These are phyloP conservation scores for Noctua pronuba DNA, from an alignment of 2,888 invertebrate genomes.

Conservation along the genomic window DNA sequence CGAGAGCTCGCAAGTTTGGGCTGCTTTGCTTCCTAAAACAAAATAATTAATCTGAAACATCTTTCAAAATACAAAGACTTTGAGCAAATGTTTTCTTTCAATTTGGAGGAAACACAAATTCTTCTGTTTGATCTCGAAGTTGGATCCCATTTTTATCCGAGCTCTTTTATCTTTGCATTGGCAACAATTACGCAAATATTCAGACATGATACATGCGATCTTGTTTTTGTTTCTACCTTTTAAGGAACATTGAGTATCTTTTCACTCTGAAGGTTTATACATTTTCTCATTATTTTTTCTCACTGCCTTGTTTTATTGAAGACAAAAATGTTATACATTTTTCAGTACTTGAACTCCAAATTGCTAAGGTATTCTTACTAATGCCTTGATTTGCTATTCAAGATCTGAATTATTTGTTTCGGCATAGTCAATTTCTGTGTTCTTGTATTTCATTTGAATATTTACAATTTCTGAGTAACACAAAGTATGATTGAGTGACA, in stretches of 20 bases:
- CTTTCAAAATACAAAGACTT: constrained; percentile 20
- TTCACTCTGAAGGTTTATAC: constrained; percentile 1
- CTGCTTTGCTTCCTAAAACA: constrained; percentile 87
- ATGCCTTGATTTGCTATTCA: constrained; percentile 31
- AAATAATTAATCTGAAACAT: constrained; percentile 61
- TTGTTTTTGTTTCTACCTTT: constrained; percentile 21
- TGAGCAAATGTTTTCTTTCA: constrained; percentile 1
- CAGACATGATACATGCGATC: constrained; percentile 8
- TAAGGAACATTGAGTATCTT: constrained; percentile 10
- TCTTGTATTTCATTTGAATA: constrained; percentile 11
- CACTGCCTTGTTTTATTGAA: constrained; percentile 16
- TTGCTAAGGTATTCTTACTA: constrained; percentile 17
- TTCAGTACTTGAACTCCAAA: constrained; percentile 12
- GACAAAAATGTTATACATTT: constrained; percentile 23
- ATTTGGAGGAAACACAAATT: constrained; percentile 24
- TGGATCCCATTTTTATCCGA: constrained; percentile 36
- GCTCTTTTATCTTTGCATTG: constrained; percentile 42
- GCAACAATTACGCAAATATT: constrained; percentile 42
- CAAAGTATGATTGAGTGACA: constrained; percentile 3
- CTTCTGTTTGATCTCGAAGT: constrained; percentile 36
- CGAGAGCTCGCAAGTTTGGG: constrained; percentile 94
- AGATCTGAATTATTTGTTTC: constrained; percentile 39
- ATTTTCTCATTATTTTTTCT: constrained; percentile 15
- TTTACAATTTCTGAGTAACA: not conserved
- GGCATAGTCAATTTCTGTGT: constrained; percentile 19